These are phyloP conservation scores for Aphelenchoides besseyi DNA, from an alignment of 1,140 invertebrate genomes.

Conservation along the genomic window DNA sequence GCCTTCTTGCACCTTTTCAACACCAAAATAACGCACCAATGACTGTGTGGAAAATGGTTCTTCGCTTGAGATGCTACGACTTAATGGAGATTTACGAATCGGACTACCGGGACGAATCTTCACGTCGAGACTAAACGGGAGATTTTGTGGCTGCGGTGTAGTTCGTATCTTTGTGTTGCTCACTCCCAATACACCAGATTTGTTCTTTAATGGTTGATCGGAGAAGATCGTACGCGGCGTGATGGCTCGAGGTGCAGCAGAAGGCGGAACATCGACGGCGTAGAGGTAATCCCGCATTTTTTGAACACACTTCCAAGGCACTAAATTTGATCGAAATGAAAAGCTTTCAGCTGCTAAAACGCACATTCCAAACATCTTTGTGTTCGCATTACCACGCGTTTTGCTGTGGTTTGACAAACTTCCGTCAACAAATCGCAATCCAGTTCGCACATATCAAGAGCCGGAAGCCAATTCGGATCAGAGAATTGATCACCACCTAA, in stretches of 20 bases:
- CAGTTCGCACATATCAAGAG: slow-evolving; percentile 13
- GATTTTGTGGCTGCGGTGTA: background rate
- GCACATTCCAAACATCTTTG: slow-evolving; percentile 14
- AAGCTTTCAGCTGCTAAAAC: slow-evolving; percentile 1
- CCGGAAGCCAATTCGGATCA: slow-evolving; percentile 8
- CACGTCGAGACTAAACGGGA: slow-evolving; percentile 1
- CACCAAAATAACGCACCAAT: background rate
- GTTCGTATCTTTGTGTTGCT: background rate
- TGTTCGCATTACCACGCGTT: background rate
- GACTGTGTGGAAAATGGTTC: background rate
- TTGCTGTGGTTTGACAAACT: background rate
- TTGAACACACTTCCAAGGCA: background rate
- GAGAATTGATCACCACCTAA: slow-evolving; percentile 19
- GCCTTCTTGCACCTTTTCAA: background rate
- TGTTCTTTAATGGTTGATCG: background rate
- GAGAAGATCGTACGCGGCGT: background rate
- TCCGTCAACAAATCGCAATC: slow-evolving; percentile 16
- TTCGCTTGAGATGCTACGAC: background rate
- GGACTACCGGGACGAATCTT: background rate
- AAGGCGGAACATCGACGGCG: background rate
- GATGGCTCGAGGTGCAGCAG: background rate
- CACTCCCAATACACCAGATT: background rate
- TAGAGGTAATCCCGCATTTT: background rate
- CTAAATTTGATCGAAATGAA: background rate
- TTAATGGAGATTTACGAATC: background rate